A percentile compares a stretch with the other conserved stretches of the same genome.
phyloP scores from a whole-genome alignment of 2,888 invertebrate species.

The Azorinus chamasolen region DNA sequence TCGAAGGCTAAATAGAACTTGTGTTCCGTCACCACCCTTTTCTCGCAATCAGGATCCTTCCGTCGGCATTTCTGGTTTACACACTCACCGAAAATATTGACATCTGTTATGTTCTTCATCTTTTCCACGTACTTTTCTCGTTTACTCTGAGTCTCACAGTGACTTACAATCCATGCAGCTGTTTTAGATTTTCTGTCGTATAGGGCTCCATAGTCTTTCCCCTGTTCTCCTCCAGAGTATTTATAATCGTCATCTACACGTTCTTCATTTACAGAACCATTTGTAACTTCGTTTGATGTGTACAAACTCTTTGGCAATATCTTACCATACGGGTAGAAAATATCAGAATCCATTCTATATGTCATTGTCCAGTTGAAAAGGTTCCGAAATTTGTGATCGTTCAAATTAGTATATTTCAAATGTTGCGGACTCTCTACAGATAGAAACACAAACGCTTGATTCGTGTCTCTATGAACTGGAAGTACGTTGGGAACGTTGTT shows the following conservation, averaged over 20 bases:
- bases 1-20: conserved; percentile 70
- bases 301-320: background rate
- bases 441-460: conserved; percentile 42
- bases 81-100: conserved; percentile 60
- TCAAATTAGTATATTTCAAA: conserved; percentile 6
- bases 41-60: conserved; percentile 31
- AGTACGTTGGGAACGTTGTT: conserved; percentile 21
- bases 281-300: no score
- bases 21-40: conserved; percentile 11
- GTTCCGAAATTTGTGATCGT: background rate
- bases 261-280: background rate
- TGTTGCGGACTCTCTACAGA: conserved; percentile 41
- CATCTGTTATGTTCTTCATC: conserved; percentile 28
- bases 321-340: conserved; percentile 48
- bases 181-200: conserved; percentile 36
- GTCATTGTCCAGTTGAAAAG: conserved; percentile 63
- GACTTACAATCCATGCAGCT: conserved; percentile 55
- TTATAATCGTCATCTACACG: background rate
- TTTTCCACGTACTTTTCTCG: conserved; percentile 52
- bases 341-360: conserved; percentile 60
- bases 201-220: conserved; percentile 24
- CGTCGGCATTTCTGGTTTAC: conserved; percentile 36
- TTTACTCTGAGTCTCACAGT: conserved; percentile 53
- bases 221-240: background rate
- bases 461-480: conserved; percentile 18